Evolutionary conservation across 2,888 invertebrate species (phyloP), one percentile per base, ranked within the genome.

Genomic region (Anagyrus pseudococci): DNA sequence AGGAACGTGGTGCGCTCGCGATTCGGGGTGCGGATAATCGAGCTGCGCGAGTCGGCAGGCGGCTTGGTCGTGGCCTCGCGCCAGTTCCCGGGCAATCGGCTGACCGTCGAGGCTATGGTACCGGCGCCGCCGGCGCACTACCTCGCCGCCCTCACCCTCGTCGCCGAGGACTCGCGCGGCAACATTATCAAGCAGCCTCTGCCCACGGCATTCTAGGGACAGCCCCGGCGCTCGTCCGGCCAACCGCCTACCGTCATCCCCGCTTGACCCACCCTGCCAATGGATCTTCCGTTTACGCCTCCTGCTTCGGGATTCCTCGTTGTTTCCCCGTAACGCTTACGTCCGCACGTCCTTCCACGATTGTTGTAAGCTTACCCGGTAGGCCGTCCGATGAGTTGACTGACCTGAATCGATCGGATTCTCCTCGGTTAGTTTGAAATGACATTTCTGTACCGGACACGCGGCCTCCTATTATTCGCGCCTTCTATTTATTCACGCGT

Each of bases 111-210:
- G 64, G 75, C 79, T 29, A 67, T 80, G 49, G 78, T 80, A 22
- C 79, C 80, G 4, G 66, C 76, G 22, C 72, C 77, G 20, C 77
- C 79, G 2, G 73, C 75, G 1, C 76, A 79, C 57, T 77, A 72
- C 67, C 69, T 74, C 33, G 69, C 73, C 23, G 73, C 79, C 4
- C 77, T 86, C 58, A 85, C 85, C 48, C 84, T 90, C 71, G 84
- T 89, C 58, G 88, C 88, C 44, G 88, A 89, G 79, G 89, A 90
- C 72, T 86, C 88, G 68, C 78, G 84, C 68, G 90, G 90, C 70
- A 88, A 88, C 75, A 85, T 89, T 68, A 81, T 90, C 64, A 89
- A 89, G 80, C 84, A 86, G 75, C 84, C 85, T 70, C 84, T 87
- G 80, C 84, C 86, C 77, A 76, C 76, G 68, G 80, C 77, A 68